Evolutionary conservation across 2,113 vertebrate genomes (phyloP), one percentile per base, ranked within the genome.

Genomic region (Ciconia boyciana): DNA sequence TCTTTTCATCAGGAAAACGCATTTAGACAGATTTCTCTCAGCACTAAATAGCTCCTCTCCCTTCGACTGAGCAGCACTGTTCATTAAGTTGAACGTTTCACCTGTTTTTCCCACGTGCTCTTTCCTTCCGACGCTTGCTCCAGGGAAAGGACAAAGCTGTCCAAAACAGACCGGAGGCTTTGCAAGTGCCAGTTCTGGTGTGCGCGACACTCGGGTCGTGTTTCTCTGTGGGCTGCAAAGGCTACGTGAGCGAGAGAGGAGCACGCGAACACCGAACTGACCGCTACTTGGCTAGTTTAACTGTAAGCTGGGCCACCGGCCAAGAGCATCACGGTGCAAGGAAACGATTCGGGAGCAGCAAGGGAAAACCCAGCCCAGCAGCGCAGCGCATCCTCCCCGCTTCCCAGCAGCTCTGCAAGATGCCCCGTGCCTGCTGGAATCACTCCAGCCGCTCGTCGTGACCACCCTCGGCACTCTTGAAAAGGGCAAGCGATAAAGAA

Each of bases 171-270:
- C 7, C 28, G 3, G 61, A 6, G 29, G n/a, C 58, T 83, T 20
- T 9, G 10, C 32, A 10, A 36, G 48, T 12, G 46, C 3, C 24
- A 1, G 10, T 11, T 20, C 34, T 15, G 10, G 18, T 1, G 36
- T 1, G 12, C 4, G 11, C 25, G 11, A 5, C 29, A 2, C 21
- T 8, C 9, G 1, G 16, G 12, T n/a, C 36, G 13, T 3, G 9
- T 4, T n/a, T 10, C 69, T 25, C 7, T 1, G 17, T 4, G 26
- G 60, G 43, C 21, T 49, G 48, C 41, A 20, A 41, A 41, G 28
- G 54, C 44, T 13, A 1, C 32, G 3, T 0, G 4, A 32, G 60
- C 17, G 34, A 19, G 39, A 39, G 39, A 39, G 43, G 20, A 31
- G 51, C n/a, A 15, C 4, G 6, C 6, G 39, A 11, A 10, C 24